Percentiles rank a stretch among this genome's conserved stretches.
These are phyloP conservation scores for Panthera leo DNA, from an alignment of 2,113 vertebrate species.

Conservation along the genomic window DNA sequence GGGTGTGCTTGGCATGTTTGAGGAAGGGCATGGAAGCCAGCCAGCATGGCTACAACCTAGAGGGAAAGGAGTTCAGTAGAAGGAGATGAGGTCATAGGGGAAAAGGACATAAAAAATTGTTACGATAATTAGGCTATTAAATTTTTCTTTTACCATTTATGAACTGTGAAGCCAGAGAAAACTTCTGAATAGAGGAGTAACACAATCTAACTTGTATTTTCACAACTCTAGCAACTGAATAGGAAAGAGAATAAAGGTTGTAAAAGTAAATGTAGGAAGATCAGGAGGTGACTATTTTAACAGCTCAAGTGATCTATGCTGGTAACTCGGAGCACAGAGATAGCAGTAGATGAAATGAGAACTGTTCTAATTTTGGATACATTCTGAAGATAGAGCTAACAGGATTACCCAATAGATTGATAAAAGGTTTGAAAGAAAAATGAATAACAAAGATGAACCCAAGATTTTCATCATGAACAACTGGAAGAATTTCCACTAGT, in stretches of 20 bases:
- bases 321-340: accelerated
- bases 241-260: not conserved
- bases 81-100: not conserved
- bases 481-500: not conserved
- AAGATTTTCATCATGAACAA: not conserved
- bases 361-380: not conserved
- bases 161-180: not conserved
- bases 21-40: not conserved
- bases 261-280: not conserved
- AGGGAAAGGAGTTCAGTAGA: not conserved
- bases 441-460: not conserved
- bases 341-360: not conserved
- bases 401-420: not conserved
- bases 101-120: not conserved
- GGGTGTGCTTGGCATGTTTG: not conserved
- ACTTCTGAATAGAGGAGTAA: not conserved
- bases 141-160: not conserved
- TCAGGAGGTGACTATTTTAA: not conserved
- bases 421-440: not conserved
- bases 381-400: not conserved
- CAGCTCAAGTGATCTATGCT: not conserved
- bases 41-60: not conserved
- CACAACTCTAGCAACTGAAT: not conserved
- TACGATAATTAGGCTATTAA: not conserved
- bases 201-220: not conserved